Percentiles rank a stretch among this genome's conserved stretches.
phyloP scores from a whole-genome alignment of 2,113 vertebrate species.

The Macquaria ambigua region DNA sequence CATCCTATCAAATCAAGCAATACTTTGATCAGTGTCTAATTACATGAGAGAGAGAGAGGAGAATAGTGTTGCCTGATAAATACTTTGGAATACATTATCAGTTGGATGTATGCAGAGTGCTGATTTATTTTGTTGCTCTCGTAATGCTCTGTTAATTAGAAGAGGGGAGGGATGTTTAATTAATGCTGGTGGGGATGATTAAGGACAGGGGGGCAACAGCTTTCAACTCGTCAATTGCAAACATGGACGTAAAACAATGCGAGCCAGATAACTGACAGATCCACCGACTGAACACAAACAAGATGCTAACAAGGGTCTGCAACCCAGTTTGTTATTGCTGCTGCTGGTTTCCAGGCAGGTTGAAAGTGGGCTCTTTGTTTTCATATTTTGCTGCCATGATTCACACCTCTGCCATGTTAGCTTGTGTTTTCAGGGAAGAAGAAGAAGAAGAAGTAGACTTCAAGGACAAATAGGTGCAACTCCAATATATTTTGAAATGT shows the following conservation, averaged over 20 bases:
- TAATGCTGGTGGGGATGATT: slow-evolving; percentile 75
- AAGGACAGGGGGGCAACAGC: slow-evolving; percentile 67
- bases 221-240: slow-evolving; percentile 80
- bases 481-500: background rate
- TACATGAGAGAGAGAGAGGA: slow-evolving; percentile 62
- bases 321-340: background rate
- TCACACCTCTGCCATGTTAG: slow-evolving; percentile 1
- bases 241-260: slow-evolving; percentile 60
- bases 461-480: background rate
- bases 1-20: slow-evolving; percentile 73
- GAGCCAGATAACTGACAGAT: slow-evolving; percentile 64
- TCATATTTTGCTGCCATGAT: background rate
- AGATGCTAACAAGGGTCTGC: slow-evolving; percentile 52
- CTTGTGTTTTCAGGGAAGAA: slow-evolving; percentile 10
- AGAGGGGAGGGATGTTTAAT: slow-evolving; percentile 79
- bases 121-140: slow-evolving; percentile 79
- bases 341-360: background rate
- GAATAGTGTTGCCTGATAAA: slow-evolving; percentile 61
- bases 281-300: slow-evolving; percentile 48
- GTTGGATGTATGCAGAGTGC: slow-evolving; percentile 56
- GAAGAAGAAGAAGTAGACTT: background rate
- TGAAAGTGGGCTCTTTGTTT: background rate
- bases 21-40: slow-evolving; percentile 81
- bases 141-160: slow-evolving; percentile 81
- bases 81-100: slow-evolving; percentile 69